A percentile compares a stretch with the other conserved stretches of the same genome.
Evolutionary conservation across 2,888 invertebrate genomes (phyloP).

Genomic region (Crocallis elinguaria): DNA sequence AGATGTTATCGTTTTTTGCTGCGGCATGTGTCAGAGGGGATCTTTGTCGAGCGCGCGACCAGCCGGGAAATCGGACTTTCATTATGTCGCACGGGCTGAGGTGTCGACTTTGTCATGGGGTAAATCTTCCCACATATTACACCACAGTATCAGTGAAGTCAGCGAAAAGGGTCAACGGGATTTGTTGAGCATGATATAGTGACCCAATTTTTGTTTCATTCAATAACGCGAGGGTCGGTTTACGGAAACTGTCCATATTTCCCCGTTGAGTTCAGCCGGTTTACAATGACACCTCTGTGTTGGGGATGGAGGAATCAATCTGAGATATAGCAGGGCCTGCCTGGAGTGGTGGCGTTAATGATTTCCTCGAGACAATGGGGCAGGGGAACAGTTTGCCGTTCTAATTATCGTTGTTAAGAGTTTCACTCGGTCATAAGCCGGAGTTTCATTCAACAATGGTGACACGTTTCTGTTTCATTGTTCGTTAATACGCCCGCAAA

Average conservation of each 20-base stretch:
- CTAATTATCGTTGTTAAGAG: constrained; percentile 62
- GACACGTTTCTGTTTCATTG: constrained; percentile 66
- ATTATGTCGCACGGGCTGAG: constrained; percentile 22
- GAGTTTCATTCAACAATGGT: constrained; percentile 57
- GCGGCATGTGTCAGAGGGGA: constrained; percentile 29
- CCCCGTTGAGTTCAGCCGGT: constrained; percentile 6
- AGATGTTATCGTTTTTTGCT: constrained; percentile 37
- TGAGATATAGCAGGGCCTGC: constrained; percentile 10
- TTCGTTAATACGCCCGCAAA: constrained; percentile 60
- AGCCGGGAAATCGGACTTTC: constrained; percentile 43
- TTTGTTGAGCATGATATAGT: constrained; percentile 20
- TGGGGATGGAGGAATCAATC: constrained; percentile 8
- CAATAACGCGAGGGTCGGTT: constrained; percentile 13
- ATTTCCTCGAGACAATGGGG: constrained; percentile 48
- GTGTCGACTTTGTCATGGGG: constrained; percentile 18
- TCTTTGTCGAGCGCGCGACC: constrained; percentile 37
- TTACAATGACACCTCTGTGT: constrained; percentile 12
- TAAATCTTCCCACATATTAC: constrained; percentile 19
- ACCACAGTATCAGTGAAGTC: constrained; percentile 4
- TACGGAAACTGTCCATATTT: constrained; percentile 17
- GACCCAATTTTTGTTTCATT: constrained; percentile 24
- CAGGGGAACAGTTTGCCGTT: constrained; percentile 49
- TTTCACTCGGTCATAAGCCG: constrained; percentile 54
- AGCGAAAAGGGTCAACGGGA: constrained; percentile 14
- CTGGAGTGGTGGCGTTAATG: constrained; percentile 41